Conservation (phyloP, 2,888 invertebrate species). For the Synanthedon formicaeformis region DNA sequence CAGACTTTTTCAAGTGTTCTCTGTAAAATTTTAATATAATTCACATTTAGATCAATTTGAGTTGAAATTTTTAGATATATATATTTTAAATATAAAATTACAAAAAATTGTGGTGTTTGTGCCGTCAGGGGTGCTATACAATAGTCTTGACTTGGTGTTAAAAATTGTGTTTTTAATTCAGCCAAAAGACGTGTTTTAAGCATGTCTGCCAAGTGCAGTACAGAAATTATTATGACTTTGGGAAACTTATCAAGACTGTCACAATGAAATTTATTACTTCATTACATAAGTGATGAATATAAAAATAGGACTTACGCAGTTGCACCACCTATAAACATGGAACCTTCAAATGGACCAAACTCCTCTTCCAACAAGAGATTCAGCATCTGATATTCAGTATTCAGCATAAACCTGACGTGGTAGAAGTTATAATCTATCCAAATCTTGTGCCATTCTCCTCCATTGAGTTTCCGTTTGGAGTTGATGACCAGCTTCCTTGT, state of each 20-base stretch:
- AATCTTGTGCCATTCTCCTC: conserved; percentile 96
- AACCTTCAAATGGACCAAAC: conserved; percentile 92
- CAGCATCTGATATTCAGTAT: conserved; percentile 89
- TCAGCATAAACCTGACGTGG: conserved; percentile 93
- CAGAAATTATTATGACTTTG: no score
- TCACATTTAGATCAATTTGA: no score
- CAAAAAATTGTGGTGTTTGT: no score
- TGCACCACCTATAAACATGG: conserved; percentile 94
- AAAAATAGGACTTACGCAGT: conserved; percentile 78
- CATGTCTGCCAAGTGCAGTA: no score
- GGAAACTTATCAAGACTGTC: no score
- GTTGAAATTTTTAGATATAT: no score
- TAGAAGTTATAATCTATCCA: conserved; percentile 96
- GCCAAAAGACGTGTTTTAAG: no score
- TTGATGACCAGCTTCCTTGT: conserved; percentile 85
- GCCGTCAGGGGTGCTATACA: no score
- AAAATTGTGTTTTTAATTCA: neutral
- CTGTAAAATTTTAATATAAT: conserved; percentile 56
- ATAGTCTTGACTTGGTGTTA: no score
- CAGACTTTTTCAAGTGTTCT: conserved; percentile 83
- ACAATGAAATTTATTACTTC: no score
- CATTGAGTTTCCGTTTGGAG: conserved; percentile 85
- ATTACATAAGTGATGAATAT: no score
- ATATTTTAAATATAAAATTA: no score
- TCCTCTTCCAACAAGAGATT: conserved; percentile 87